Base-by-base conservation (phyloP, 2,797 vertebrate species). In the Premnoplex brunnescens region DNA sequence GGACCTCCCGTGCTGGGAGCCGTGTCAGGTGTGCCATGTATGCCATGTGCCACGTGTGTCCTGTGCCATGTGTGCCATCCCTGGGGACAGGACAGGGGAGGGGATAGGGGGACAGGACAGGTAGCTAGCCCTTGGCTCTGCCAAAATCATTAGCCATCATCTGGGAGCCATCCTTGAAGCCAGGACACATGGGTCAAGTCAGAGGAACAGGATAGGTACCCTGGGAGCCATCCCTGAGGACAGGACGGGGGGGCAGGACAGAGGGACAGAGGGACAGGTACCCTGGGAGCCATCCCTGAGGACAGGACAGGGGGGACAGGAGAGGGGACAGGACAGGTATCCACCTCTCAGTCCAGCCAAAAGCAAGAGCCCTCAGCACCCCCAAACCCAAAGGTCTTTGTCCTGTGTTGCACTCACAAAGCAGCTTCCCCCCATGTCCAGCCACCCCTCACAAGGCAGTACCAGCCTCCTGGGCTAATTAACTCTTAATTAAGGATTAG, bases 401-500 rank as follows among this genome's bases (percentile, higher is more conserved):
- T 41, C 41, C 36, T n/a, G 44, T 46, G 0, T 54, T 60, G 9
- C 10, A 4, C 12, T 24, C 64, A 24, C 37, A 37, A 43, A 86
- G 20, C 80, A 51, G 46, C 71, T 84, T 26, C 55, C 67, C 30
- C 43, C 55, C 36, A 2, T 8, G 18, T 46, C 77, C 93, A 62
- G 11, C 68, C 28, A 0, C 15, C 16, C 67, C 36, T 34, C 48
- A 14, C 43, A 36, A 63, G 16, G 27, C 72, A 49, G 52, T 63
- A 55, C 39, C 5, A 73, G 59, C 39, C 20, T 51, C 37, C 2
- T 14, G 54, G 85, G 85, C 48, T 93, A 95, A 95, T 95, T 93
- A 94, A 74, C 73, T 88, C 59, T 41, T 89, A 95, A 95, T 95
- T 93, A 95, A 89, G 67, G 82, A 95, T 91, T 60, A 92, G 49